Evolutionary conservation across 2,888 invertebrate genomes (phyloP).

Genomic region (Drosophila putrida): DNA sequence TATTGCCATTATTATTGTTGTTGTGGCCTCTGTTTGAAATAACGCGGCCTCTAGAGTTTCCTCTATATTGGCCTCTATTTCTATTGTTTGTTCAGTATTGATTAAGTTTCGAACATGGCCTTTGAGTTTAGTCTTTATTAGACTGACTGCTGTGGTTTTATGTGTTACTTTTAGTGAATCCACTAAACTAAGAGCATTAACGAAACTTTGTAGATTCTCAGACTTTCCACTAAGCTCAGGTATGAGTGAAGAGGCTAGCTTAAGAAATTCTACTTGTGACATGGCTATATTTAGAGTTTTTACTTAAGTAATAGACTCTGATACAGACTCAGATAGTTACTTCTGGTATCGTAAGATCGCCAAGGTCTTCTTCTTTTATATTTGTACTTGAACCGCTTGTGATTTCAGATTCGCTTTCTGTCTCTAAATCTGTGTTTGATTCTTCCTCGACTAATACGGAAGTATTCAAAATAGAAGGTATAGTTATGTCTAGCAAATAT

Average conservation of each 20-base stretch:
- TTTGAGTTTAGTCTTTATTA: slow-evolving; percentile 13
- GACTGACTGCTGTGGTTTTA: neutral
- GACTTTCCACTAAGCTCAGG: neutral
- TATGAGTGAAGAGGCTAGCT: neutral
- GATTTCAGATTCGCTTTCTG: neutral
- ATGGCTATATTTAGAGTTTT: neutral
- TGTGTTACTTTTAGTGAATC: slow-evolving; percentile 3
- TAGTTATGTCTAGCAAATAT: neutral
- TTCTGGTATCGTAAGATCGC: neutral
- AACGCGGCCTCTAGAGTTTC: slow-evolving; percentile 1
- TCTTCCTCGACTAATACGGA: neutral
- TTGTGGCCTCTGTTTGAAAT: slow-evolving; percentile 4
- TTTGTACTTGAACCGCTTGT: neutral
- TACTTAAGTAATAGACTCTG: neutral
- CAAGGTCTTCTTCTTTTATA: neutral
- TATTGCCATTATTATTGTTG: neutral
- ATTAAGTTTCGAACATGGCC: neutral
- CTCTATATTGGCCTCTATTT: slow-evolving; percentile 4
- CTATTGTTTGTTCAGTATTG: slow-evolving; percentile 11
- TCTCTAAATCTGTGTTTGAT: neutral
- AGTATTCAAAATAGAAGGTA: neutral
- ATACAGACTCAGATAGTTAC: neutral
- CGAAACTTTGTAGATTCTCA: neutral
- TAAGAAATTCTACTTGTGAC: neutral
- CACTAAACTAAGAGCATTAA: neutral